Conservation (phyloP, 2,113 vertebrate species). For the Nothobranchius kuhntae region DNA sequence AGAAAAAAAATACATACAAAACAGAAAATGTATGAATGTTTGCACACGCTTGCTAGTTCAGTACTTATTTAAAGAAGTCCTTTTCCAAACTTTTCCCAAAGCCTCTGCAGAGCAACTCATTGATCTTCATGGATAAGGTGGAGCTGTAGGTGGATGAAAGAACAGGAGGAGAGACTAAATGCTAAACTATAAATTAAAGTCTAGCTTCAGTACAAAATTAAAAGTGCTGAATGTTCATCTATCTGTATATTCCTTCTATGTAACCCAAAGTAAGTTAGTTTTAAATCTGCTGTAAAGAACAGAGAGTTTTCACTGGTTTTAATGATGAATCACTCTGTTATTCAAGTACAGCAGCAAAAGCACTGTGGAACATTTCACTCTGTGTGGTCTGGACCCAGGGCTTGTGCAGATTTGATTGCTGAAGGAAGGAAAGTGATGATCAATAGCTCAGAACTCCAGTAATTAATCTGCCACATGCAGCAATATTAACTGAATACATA, state of each 20-base stretch:
- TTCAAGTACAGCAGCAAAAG: conserved; percentile 38
- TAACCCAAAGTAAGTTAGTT: conserved; percentile 39
- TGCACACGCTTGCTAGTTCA: conserved; percentile 8
- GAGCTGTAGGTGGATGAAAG: conserved; percentile 38
- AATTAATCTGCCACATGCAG: conserved; percentile 26
- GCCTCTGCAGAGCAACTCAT: conserved; percentile 22
- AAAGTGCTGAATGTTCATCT: conserved; percentile 57
- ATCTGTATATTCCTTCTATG: conserved; percentile 22
- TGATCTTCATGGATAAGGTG: conserved; percentile 24
- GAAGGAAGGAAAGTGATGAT: conserved; percentile 19
- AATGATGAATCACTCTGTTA: conserved; percentile 48
- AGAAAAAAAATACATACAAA: not conserved
- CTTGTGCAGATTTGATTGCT: conserved; percentile 23
- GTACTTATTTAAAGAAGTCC: conserved; percentile 23
- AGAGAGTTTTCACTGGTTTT: conserved; percentile 16
- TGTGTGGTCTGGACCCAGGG: conserved; percentile 16
- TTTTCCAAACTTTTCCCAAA: conserved; percentile 23
- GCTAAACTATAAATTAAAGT: conserved; percentile 59
- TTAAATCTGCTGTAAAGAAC: conserved; percentile 17
- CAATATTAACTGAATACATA: conserved; percentile 7
- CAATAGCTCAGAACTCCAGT: conserved; percentile 17
- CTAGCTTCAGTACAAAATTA: conserved; percentile 11
- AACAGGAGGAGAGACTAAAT: conserved; percentile 23
- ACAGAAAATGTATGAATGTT: conserved; percentile 21
- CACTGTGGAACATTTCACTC: conserved; percentile 43